Evolutionary conservation across 2,888 invertebrate genomes (phyloP).

Genomic region (Endomychus coccineus): DNA sequence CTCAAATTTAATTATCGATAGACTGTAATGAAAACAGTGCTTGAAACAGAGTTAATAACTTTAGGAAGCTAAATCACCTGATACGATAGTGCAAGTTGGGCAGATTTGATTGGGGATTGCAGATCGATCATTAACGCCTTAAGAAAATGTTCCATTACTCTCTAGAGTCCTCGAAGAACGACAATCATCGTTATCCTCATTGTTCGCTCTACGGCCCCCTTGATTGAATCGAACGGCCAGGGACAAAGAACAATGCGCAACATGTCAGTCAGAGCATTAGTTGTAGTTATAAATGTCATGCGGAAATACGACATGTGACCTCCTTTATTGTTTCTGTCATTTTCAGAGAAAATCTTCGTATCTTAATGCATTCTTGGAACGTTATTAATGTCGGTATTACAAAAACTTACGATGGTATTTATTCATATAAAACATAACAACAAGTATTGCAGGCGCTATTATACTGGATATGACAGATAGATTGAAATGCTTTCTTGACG

Average conservation of each 20-base stretch:
- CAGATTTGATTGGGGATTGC: slow-evolving; percentile 34
- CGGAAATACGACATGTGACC: slow-evolving; percentile 31
- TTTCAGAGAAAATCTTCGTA: slow-evolving; percentile 20
- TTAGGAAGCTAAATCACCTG: slow-evolving; percentile 9
- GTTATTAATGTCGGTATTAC: slow-evolving; percentile 16
- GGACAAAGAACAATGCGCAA: slow-evolving; percentile 34
- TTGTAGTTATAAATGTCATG: slow-evolving; percentile 41
- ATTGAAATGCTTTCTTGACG: no score
- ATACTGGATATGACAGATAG: slow-evolving; percentile 32
- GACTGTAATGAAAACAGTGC: no score
- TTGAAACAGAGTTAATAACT: neutral
- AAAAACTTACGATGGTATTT: slow-evolving; percentile 12
- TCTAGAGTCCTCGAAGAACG: slow-evolving; percentile 36
- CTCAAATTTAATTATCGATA: no score
- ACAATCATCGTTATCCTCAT: slow-evolving; percentile 44
- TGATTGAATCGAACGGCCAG: slow-evolving; percentile 34
- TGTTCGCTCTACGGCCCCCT: slow-evolving; percentile 33
- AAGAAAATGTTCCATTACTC: slow-evolving; percentile 42
- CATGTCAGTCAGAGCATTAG: slow-evolving; percentile 37
- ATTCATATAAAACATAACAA: slow-evolving; percentile 20
- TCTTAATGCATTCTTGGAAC: slow-evolving; percentile 29
- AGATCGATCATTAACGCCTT: slow-evolving; percentile 39
- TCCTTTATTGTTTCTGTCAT: slow-evolving; percentile 38
- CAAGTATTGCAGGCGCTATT: slow-evolving; percentile 31
- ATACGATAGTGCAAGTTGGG: slow-evolving; percentile 35